phyloP scores from a whole-genome alignment of 2,113 vertebrate species.

The Gobius niger region DNA sequence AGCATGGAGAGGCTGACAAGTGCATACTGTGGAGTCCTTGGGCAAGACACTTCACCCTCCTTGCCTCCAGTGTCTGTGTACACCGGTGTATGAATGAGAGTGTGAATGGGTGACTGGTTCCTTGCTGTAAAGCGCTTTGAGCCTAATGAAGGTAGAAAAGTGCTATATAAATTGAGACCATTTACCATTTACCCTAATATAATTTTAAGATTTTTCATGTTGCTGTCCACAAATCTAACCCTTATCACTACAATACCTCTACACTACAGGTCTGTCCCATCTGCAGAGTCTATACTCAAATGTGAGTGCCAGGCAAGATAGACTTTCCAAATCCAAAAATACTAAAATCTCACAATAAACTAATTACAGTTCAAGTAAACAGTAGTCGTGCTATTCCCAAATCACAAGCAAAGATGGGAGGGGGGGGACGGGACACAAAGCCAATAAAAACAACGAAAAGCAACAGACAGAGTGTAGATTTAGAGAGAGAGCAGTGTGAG shows the following conservation, averaged over 20 bases:
- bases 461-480: conserved; percentile 11
- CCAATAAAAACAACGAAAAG: conserved; percentile 14
- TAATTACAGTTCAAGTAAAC: background rate
- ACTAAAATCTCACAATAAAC: background rate
- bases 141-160: too few relatives aligned
- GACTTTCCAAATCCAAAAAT: background rate
- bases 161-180: too few relatives aligned
- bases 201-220: too few relatives aligned
- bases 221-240: background rate
- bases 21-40: too few relatives aligned
- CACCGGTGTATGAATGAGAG: too few relatives aligned
- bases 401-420: background rate
- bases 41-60: too few relatives aligned
- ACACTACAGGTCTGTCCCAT: background rate
- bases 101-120: too few relatives aligned
- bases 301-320: background rate
- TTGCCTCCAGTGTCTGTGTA: too few relatives aligned
- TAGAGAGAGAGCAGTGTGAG: conserved; percentile 5
- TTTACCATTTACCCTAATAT: too few relatives aligned
- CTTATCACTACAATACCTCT: background rate
- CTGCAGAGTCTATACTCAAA: background rate
- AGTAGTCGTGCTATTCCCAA: background rate
- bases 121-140: too few relatives aligned
- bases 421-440: background rate
- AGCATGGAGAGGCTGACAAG: too few relatives aligned